Evolutionary conservation across 2,113 vertebrate species (phyloP), one percentile per base, ranked within the genome.

Genomic region (Suricata suricatta): DNA sequence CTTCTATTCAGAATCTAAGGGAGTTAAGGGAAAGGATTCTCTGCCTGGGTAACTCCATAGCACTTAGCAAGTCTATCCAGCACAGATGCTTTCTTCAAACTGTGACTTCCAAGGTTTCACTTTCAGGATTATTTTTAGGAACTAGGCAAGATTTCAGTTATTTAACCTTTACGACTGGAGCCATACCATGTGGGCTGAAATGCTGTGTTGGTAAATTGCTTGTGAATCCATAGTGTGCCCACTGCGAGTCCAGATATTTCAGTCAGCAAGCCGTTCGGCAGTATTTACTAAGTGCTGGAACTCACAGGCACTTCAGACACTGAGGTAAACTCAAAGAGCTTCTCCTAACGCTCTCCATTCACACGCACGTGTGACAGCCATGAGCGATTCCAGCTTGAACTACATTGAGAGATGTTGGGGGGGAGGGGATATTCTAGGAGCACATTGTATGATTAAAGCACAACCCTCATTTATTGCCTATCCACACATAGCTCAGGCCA

Each of bases 91-190:
- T 69, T 63, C n/a, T 64, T 11, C n/a, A 52, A 52, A 16, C 31
- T 82, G 11, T 23, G 38, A n/a, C 41, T 86, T 93, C 52, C 63
- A 84, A 93, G 44, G 21, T 64, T 94, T 97, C 29, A 33, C 15
- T 41, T 50, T 27, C 47, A 13, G 54, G 16, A 35, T n/a, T 54
- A 80, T 86, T 92, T 94, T 86, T 44, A 79, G 79, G 71, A 92
- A 89, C 66, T 1, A 69, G 74, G 52, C 38, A 86, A 76, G 54
- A 66, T 86, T 77, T 54, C 38, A 66, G 1, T 74, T 80, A n/a
- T 92, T 87, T 35, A 89, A 57, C 14, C 29, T 52, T 57, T 10
- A 41, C 25, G 31, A 44, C 8, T 7, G 44, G 57, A 76, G 69
- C 63, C 47, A 88, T 7, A 27, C 6, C 10, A 31, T 9, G 1